These are phyloP conservation scores for Paramormyrops hopkinsi DNA, from an alignment of 2,797 vertebrate genomes.

Conservation along the genomic window DNA sequence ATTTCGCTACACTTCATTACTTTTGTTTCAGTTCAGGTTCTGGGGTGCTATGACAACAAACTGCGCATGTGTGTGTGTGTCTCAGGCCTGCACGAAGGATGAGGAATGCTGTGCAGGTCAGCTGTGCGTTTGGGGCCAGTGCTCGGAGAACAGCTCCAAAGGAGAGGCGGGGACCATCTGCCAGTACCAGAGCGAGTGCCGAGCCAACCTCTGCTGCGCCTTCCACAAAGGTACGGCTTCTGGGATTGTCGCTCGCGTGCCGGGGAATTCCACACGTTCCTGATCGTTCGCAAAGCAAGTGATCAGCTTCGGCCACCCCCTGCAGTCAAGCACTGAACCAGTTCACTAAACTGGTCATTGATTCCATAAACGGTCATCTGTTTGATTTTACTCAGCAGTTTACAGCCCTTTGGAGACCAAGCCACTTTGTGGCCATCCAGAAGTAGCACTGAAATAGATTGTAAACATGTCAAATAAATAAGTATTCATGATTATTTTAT, in stretches of 20 bases:
- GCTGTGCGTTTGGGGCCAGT: slow-evolving; percentile 85
- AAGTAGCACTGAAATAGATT: not conserved
- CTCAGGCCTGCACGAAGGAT: slow-evolving; percentile 74
- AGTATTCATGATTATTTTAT: not conserved
- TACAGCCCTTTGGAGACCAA: not conserved
- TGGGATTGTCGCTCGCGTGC: not conserved
- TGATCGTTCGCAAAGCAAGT: not conserved
- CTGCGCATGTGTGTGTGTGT: slow-evolving; percentile 16
- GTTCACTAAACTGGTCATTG: not conserved
- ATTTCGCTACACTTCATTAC: not conserved
- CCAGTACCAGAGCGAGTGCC: slow-evolving; percentile 77
- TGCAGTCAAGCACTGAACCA: not conserved
- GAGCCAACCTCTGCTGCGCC: slow-evolving; percentile 77
- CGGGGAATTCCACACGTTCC: not conserved
- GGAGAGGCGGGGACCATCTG: slow-evolving; percentile 85
- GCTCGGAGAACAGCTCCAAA: slow-evolving; percentile 59
- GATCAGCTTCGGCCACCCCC: not conserved
- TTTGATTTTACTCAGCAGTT: not conserved
- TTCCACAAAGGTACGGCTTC: slow-evolving; percentile 71
- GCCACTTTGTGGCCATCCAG: not conserved
- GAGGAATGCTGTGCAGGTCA: slow-evolving; percentile 78
- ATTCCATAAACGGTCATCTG: not conserved
- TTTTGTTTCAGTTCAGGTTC: not conserved
- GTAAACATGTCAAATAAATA: not conserved
- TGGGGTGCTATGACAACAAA: not conserved